Base-by-base conservation (phyloP, 2,113 vertebrate species). In the Ptychochromis oligacanthus region DNA sequence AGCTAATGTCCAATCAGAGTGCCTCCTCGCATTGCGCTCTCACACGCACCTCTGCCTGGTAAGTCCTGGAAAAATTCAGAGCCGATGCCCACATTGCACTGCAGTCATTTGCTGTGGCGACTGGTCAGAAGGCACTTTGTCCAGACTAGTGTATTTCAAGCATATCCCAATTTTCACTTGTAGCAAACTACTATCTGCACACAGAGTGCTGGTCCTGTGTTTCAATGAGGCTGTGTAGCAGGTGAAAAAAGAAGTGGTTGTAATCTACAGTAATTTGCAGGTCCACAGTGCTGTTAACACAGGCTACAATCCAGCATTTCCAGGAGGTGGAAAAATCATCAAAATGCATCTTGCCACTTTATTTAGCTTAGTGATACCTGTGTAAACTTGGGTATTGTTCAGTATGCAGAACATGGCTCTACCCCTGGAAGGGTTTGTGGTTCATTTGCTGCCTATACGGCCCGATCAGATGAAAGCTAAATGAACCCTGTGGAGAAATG, bases 401-500 rank as follows among this genome's bases (percentile, higher is more conserved):
- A 49, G 18, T 22, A 6, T 43, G 59, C 49, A 65, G 72, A 75
- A 62, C 60, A 26, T 20, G 65, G 9, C 6, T 5, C 12, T 60
- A 28, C 8, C 20, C 2, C 6, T 1, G 0, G 17, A 17, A 15
- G 43, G 49, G 24, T 82, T 31, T 49, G 56, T 3, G 40, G 31
- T 31, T 76, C 26, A 58, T 64, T 85, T 87, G 59, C 64, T 82
- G 72, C 43, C 18, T 57, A 31, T 14, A 11, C 6, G 38, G 56
- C 55, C 34, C 17, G 22, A 72, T 81, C 56, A 77, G 70, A 80
- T 80, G 62, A 85, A 75, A 18, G 83, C 72, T 70, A 83, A 86
- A 90, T 82, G 75, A 86, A 60, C 43, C 20, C 11, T 4, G 26
- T 60, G 56, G 57, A 55, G 24, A 82, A 84, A 79, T 59, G 4